phyloP scores from a whole-genome alignment of 2,113 vertebrate genomes.

The Paratilapia polleni region DNA sequence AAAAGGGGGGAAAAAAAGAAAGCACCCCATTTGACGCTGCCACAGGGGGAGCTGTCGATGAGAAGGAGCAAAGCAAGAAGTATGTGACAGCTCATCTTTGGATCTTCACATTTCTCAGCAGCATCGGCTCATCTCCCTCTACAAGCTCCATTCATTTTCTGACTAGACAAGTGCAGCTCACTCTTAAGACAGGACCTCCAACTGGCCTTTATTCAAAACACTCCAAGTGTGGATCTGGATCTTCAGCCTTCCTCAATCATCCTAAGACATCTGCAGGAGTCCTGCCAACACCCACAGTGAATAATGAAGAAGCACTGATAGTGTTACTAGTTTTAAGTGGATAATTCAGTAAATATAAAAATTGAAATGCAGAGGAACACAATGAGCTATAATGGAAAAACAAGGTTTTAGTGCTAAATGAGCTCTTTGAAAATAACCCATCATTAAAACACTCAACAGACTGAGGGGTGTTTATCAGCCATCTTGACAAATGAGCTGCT shows the following conservation, averaged over 20 bases:
- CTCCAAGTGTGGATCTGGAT: not conserved
- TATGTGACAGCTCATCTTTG: not conserved
- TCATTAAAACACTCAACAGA: too few relatives aligned
- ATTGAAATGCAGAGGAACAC: not conserved
- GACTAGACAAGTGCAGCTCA: not conserved
- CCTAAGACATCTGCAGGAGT: not conserved
- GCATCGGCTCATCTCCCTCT: slow-evolving; percentile 6
- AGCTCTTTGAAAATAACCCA: too few relatives aligned
- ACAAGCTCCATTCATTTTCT: not conserved
- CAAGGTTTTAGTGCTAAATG: too few relatives aligned
- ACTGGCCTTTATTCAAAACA: not conserved
- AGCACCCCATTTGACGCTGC: slow-evolving; percentile 18
- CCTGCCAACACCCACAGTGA: not conserved
- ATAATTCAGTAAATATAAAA: not conserved
- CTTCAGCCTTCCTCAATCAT: not conserved
- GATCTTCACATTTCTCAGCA: not conserved
- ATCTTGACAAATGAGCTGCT: not conserved
- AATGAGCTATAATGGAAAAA: too few relatives aligned
- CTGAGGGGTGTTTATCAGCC: not conserved
- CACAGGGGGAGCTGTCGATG: not conserved
- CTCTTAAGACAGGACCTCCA: not conserved
- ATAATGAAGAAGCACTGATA: not conserved
- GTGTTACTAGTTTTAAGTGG: not conserved
- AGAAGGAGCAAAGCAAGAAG: not conserved
- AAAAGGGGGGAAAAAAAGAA: not conserved